Conservation (phyloP, 2,797 vertebrate genomes). For the Chloroceryle inda region DNA sequence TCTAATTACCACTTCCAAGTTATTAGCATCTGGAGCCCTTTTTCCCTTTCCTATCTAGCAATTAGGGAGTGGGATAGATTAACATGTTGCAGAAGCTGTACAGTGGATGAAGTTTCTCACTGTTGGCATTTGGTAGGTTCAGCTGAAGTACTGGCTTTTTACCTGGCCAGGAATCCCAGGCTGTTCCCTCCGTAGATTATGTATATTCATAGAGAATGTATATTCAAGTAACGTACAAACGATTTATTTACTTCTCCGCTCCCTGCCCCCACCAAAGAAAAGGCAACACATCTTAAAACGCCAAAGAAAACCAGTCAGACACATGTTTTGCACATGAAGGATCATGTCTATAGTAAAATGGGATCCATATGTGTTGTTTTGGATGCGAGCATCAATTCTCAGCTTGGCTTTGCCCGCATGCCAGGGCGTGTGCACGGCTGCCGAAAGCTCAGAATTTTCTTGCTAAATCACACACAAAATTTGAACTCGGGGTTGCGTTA, state of each 20-base stretch:
- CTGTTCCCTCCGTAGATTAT: not conserved
- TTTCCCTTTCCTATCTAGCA: constrained; percentile 59
- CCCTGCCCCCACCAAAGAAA: constrained; percentile 50
- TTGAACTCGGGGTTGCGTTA: constrained; percentile 69
- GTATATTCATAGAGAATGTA: not conserved
- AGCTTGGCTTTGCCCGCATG: constrained; percentile 39
- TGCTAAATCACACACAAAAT: constrained; percentile 76
- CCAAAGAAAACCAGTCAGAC: constrained; percentile 49
- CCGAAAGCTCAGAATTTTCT: constrained; percentile 47
- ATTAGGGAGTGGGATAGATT: constrained; percentile 56
- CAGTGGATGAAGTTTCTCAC: constrained; percentile 23
- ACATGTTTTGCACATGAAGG: constrained; percentile 75
- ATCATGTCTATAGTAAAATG: constrained; percentile 56
- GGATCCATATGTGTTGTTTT: constrained; percentile 69
- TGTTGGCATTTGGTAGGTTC: not conserved
- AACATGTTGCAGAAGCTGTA: constrained; percentile 9
- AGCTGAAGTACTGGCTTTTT: constrained; percentile 1
- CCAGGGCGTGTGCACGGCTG: not conserved
- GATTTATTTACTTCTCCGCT: constrained; percentile 44
- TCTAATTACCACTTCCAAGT: constrained; percentile 73
- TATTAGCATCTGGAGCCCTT: constrained; percentile 72
- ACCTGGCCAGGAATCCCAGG: not conserved
- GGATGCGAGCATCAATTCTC: constrained; percentile 44
- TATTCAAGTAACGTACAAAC: not conserved
- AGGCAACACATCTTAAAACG: constrained; percentile 51